phyloP scores from a whole-genome alignment of 2,113 vertebrate species.

The Chaetodon trifascialis region DNA sequence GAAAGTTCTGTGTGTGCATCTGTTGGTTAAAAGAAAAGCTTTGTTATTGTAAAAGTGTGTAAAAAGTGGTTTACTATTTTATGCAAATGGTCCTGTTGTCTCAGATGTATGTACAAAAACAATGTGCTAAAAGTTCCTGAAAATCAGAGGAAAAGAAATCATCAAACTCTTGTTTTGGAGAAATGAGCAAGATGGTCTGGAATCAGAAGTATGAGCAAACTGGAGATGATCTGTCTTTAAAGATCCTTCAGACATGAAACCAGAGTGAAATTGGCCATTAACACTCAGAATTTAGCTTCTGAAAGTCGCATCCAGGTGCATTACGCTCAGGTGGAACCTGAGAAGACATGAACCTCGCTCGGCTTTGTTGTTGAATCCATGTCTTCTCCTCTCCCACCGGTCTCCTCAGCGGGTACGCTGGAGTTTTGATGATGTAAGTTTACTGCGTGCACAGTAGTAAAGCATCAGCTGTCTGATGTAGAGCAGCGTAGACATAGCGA shows the following conservation, averaged over 20 bases:
- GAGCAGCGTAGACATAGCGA: slow-evolving; percentile 8
- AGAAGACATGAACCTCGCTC: neutral
- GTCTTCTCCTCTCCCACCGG: slow-evolving; percentile 4
- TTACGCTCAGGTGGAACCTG: too few relatives aligned
- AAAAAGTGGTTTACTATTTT: neutral
- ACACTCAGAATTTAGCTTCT: neutral
- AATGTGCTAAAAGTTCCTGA: neutral
- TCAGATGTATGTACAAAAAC: neutral
- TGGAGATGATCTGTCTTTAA: too few relatives aligned
- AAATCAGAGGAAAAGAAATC: neutral
- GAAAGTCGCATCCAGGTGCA: too few relatives aligned
- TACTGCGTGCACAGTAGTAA: neutral
- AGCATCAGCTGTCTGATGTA: slow-evolving; percentile 20
- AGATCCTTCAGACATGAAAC: too few relatives aligned
- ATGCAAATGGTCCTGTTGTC: neutral
- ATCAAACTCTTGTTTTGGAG: neutral
- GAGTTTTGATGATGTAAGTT: slow-evolving; percentile 85
- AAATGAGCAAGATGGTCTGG: too few relatives aligned
- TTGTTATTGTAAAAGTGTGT: neutral
- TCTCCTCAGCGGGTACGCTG: slow-evolving; percentile 77
- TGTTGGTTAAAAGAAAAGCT: neutral
- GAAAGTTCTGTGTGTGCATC: neutral
- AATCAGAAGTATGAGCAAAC: too few relatives aligned
- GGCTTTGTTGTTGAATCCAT: neutral
- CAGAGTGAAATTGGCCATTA: neutral